Conservation (phyloP, 64 coral and sea anemone genomes). For the Porites australiensis region DNA sequence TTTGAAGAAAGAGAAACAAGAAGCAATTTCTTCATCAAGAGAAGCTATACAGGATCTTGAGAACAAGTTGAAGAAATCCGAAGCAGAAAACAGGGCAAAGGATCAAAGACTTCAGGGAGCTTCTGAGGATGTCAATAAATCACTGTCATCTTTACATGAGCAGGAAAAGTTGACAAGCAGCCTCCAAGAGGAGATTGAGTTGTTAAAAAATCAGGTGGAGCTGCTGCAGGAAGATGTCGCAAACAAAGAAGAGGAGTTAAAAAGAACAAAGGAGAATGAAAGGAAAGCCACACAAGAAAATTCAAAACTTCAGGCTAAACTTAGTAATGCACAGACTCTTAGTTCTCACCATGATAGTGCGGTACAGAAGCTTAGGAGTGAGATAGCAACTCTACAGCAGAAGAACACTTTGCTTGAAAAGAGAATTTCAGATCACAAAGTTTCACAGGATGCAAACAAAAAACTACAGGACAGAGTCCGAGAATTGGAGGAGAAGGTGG, state of each 20-base stretch:
- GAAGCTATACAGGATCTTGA: background rate
- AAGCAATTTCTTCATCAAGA: background rate
- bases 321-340: slow-evolving; percentile 79
- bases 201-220: slow-evolving; percentile 15
- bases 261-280: slow-evolving; percentile 14
- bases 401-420: slow-evolving; percentile 75
- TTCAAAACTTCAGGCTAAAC: slow-evolving; percentile 75
- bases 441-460: slow-evolving; percentile 39
- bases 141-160: background rate
- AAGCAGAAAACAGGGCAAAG: background rate
- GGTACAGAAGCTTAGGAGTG: slow-evolving; percentile 57
- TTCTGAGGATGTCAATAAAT: background rate
- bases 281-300: slow-evolving; percentile 68
- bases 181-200: slow-evolving; percentile 9
- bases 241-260: slow-evolving; percentile 50
- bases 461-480: slow-evolving; percentile 83
- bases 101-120: background rate
- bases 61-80: background rate
- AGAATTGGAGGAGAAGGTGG: slow-evolving; percentile 88
- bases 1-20: slow-evolving; percentile 59
- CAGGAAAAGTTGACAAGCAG: slow-evolving; percentile 1
- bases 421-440: slow-evolving; percentile 55
- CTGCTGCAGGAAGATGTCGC: slow-evolving; percentile 15
- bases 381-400: slow-evolving; percentile 55
- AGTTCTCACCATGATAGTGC: slow-evolving; percentile 44